Evolutionary conservation across 2,888 invertebrate species (phyloP), one percentile per base, ranked within the genome.

Genomic region (Glyphotaelius pellucidus): DNA sequence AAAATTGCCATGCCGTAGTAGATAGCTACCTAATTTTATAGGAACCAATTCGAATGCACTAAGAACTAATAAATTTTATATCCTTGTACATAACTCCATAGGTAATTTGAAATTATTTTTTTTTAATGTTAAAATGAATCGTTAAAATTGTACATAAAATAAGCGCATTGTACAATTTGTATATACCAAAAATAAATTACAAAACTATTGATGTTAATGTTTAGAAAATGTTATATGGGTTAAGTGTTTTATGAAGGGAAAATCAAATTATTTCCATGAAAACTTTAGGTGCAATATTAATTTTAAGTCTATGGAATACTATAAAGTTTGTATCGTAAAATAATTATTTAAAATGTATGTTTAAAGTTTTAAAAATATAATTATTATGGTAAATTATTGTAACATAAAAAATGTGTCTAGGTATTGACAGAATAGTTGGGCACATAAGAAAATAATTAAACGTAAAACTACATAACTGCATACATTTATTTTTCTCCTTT

Each of bases 281-380:
- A 42, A 30, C 25, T 42, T 47, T 86, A 86, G 86, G 90, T 90
- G 85, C 90, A 90, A 90, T 90, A 85, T 85, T 84, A 90, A 79
- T 52, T 67, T 38, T 89, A 89, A 89, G 25, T 86, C 31, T 87
- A 81, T 90, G 38, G 32, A 7, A 81, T 35, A 83, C 15, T 35
- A 83, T 83, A 25, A 35, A 25, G 83, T 83, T 83, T 35, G 35
- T 35, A 83, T 38, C 35, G 83, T 83, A 83, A 83, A 83, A 35
- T 25, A 90, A 81, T 52, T 67, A 67, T n/a, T 67, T 9, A 67
- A 67, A 67, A 67, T 67, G 67, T 25, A 67, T 25, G 25, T 25
- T 67, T 25, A 67, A 67, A 25, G 67, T 67, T 67, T 9, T 25
- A 67, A 67, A 7, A 67, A 7, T 67, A 67, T 25, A 67, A 3